phyloP scores from a whole-genome alignment of 2,113 vertebrate genomes.

The Erinaceus europaeus region DNA sequence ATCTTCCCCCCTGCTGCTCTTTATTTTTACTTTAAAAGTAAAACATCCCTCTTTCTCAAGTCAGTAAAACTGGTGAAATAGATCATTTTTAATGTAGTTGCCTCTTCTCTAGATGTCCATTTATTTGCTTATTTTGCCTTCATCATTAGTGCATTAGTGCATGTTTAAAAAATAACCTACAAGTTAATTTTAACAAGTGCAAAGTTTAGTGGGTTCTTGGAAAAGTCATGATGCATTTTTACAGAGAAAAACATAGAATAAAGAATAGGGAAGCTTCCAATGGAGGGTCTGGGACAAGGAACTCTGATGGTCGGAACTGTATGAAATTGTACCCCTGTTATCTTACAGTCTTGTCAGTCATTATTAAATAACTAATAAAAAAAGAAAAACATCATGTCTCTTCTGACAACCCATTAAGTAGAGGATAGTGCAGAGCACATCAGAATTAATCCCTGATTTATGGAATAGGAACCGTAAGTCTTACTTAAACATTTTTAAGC shows the following conservation, averaged over 20 bases:
- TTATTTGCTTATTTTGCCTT: slow-evolving; percentile 6
- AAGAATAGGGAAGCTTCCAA: too few species aligned
- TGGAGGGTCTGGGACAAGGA: too few species aligned
- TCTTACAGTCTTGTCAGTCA: too few species aligned
- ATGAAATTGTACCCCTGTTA: too few species aligned
- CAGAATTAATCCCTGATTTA: not conserved
- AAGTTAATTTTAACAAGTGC: slow-evolving; percentile 19
- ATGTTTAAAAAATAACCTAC: not conserved
- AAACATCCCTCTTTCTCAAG: not conserved
- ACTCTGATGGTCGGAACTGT: too few species aligned
- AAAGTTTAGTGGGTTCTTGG: too few species aligned
- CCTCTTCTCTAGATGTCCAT: not conserved
- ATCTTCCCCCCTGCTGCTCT: not conserved
- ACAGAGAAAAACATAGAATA: too few species aligned
- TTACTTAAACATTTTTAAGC: slow-evolving; percentile 16
- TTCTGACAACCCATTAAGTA: too few species aligned
- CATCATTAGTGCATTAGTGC: not conserved
- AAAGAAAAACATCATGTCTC: too few species aligned
- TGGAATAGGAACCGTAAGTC: not conserved
- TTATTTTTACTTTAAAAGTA: slow-evolving; percentile 34
- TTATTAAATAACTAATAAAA: too few species aligned
- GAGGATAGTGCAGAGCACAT: not conserved
- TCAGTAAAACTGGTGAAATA: not conserved
- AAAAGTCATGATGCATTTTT: too few species aligned
- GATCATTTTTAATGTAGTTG: not conserved